These are phyloP conservation scores for Venustaconcha ellipsiformis DNA, from an alignment of 1,140 invertebrate species.

Conservation along the genomic window DNA sequence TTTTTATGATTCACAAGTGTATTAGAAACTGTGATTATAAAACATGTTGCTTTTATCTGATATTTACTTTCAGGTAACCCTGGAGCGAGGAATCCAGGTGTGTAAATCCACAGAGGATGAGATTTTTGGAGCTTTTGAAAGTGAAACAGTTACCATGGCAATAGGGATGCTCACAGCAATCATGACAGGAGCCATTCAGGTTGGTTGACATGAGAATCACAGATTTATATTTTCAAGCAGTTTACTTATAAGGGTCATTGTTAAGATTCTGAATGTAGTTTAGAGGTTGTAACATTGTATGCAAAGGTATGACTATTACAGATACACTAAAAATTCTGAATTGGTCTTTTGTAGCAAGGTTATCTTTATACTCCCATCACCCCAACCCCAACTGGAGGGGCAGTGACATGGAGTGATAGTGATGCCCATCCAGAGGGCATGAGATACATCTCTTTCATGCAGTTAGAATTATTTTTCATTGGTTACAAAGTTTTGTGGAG, in stretches of 20 bases:
- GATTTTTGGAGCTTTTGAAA: slow-evolving; percentile 53
- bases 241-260: not conserved
- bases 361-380: too few relatives aligned
- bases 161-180: slow-evolving; percentile 62
- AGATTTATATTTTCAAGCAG: not conserved
- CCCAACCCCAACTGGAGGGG: too few relatives aligned
- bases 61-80: slow-evolving; percentile 49
- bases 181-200: slow-evolving; percentile 50
- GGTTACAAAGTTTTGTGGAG: too few relatives aligned
- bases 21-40: not conserved
- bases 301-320: too few relatives aligned
- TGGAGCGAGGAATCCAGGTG: slow-evolving; percentile 57
- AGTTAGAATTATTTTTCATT: too few relatives aligned
- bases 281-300: too few relatives aligned
- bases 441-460: too few relatives aligned
- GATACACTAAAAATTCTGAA: too few relatives aligned
- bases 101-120: slow-evolving; percentile 48
- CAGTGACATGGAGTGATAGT: too few relatives aligned
- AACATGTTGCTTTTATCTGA: not conserved
- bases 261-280: not conserved
- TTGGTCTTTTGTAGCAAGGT: too few relatives aligned
- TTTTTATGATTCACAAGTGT: not conserved
- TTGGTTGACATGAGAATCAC: slow-evolving; percentile 11
- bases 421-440: too few relatives aligned
- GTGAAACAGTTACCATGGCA: slow-evolving; percentile 65